Evolutionary conservation across 2,888 invertebrate genomes (phyloP), one percentile per base, ranked within the genome.

Genomic region (Melanchra persicariae): DNA sequence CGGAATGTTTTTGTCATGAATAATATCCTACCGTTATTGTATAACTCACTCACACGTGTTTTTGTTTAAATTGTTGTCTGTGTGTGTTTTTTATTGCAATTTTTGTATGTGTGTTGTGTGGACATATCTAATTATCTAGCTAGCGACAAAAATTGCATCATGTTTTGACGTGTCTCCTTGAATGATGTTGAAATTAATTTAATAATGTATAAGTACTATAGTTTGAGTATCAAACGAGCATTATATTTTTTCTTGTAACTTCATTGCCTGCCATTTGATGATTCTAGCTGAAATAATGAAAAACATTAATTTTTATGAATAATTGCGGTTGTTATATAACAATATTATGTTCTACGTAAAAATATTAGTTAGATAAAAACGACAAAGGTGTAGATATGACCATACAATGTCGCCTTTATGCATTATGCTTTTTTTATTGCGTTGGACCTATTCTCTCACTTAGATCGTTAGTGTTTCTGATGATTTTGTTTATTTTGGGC

Each of bases 401-500:
- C 72, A 58, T 59, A 75, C 68, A 55, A 77, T 68, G 67, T 70
- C 83, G 80, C 84, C 84, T 85, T 54, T 72, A 66, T 78, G 83
- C 77, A 82, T 83, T 82, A 67, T 77, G 83, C 87, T 85, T 85
- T 73, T 79, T 78, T 81, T 65, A 77, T 61, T 82, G 77, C 79
- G 82, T 85, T 87, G 84, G 81, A 87, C 79, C 74, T 85, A 66
- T 81, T 82, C 80, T 84, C 76, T 65, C 71, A 67, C 63, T 79
- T 79, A 15, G n/a, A 61, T 64, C 22, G 37, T 47, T 68, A 43
- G 9, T 43, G 1, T 70, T 78, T 62, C 54, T 24, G 24, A 22
- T 8, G 8, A 1, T n/a, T 8, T 49, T 34, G 15, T 37, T 63
- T 57, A 22, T 67, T 59, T 61, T 57, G 45, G n/a, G 51, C 62